These are phyloP conservation scores for Campoplex capitator DNA, from an alignment of 2,888 invertebrate genomes.

Conservation along the genomic window DNA sequence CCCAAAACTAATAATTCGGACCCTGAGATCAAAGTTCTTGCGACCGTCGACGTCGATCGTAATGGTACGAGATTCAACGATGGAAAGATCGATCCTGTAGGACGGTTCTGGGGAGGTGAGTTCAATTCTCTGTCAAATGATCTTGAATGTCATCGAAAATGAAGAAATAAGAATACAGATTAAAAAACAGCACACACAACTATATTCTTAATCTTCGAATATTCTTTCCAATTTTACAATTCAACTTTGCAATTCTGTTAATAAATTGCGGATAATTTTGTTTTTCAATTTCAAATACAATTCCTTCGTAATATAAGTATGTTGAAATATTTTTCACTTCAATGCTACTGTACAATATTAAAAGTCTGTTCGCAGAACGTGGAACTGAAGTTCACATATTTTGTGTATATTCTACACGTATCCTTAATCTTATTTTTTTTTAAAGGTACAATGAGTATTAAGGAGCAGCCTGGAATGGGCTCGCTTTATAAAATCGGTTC, in stretches of 20 bases:
- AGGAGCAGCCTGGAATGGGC: slow-evolving; percentile 86
- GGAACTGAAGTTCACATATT: slow-evolving; percentile 85
- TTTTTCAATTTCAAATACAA: not conserved
- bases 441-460: slow-evolving; percentile 79
- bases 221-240: too few species aligned
- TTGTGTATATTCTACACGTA: too few species aligned
- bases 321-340: too few species aligned
- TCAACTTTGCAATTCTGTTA: too few species aligned
- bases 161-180: not conserved
- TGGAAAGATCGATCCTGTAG: slow-evolving; percentile 89
- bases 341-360: not conserved
- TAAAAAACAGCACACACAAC: too few species aligned
- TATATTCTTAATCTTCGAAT: too few species aligned
- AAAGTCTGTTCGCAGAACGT: slow-evolving; percentile 75
- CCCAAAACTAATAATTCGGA: slow-evolving; percentile 75
- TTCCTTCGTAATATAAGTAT: not conserved
- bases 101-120: slow-evolving; percentile 89
- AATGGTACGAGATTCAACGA: slow-evolving; percentile 88
- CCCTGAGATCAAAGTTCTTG: slow-evolving; percentile 76
- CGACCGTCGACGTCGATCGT: slow-evolving; percentile 85
- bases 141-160: not conserved
- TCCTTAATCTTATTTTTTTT: not conserved
- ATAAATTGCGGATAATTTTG: too few species aligned
- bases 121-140: slow-evolving; percentile 75
- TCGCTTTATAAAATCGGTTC: slow-evolving; percentile 87